A percentile compares a stretch with the other conserved stretches of the same genome.
Conservation (phyloP, 2,797 vertebrate species). For the Mormyrops boulengeri region DNA sequence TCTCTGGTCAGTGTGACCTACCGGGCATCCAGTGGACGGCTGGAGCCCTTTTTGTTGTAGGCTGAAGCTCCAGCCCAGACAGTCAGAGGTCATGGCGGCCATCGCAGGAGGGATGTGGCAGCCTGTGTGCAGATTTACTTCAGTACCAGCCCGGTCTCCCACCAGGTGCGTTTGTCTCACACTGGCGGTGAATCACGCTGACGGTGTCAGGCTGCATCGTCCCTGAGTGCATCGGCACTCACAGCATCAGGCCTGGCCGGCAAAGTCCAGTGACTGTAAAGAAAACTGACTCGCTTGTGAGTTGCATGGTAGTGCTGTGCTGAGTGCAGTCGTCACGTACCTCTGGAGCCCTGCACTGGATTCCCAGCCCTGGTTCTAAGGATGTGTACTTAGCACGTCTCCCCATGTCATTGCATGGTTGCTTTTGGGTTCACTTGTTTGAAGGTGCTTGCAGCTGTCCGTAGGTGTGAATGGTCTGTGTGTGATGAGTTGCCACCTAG, state of each 20-base stretch:
- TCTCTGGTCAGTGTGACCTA: constrained; percentile 49
- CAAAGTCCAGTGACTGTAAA: background rate
- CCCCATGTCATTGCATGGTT: background rate
- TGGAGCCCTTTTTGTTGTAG: constrained; percentile 40
- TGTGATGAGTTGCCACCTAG: background rate
- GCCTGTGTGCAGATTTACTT: constrained; percentile 24
- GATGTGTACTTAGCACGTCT: background rate
- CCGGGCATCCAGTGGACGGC: constrained; percentile 34
- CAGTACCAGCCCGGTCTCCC: background rate
- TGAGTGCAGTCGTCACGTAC: background rate
- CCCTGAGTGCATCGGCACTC: background rate
- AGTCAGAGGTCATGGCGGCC: constrained; percentile 13
- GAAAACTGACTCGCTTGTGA: background rate
- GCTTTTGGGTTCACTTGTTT: background rate
- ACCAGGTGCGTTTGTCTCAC: background rate
- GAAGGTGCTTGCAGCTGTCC: background rate
- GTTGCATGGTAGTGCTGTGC: background rate
- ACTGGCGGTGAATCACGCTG: background rate
- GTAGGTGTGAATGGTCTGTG: background rate
- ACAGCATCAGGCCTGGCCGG: background rate
- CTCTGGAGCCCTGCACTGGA: background rate
- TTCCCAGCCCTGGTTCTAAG: background rate
- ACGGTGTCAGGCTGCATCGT: background rate
- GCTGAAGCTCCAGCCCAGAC: constrained; percentile 21
- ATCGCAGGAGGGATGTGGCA: constrained; percentile 25